Percentiles rank a stretch among this genome's conserved stretches.
Evolutionary conservation across 2,113 vertebrate genomes (phyloP).

Genomic region (Diglossa brunneiventris): DNA sequence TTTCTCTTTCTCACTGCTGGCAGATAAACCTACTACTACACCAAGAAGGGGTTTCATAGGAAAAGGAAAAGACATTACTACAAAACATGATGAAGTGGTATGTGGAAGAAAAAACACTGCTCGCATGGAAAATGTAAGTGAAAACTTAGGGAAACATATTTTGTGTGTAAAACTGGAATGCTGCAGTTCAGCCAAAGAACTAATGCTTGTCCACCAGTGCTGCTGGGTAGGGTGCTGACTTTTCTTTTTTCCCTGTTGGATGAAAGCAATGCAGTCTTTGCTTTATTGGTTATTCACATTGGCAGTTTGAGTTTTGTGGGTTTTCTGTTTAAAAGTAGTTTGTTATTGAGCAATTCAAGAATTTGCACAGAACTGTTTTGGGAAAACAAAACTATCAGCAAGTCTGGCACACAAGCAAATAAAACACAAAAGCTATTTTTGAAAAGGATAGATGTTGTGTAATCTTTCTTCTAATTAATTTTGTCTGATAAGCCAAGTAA

Average conservation of each 20-base stretch:
- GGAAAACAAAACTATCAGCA: not conserved
- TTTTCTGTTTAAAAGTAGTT: not conserved
- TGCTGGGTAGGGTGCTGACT: not conserved
- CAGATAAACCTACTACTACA: conserved; percentile 89
- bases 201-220: not conserved
- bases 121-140: conserved; percentile 94
- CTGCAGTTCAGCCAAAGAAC: not conserved
- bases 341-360: not conserved
- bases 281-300: not conserved
- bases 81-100: conserved; percentile 91
- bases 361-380: not conserved
- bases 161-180: not conserved
- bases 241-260: not conserved
- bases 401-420: not conserved
- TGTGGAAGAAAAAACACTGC: conserved; percentile 97
- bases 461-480: not conserved
- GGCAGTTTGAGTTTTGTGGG: not conserved
- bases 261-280: not conserved
- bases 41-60: conserved; percentile 89
- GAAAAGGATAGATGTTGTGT: not conserved
- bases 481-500: not conserved
- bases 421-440: not conserved
- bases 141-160: not conserved
- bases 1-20: conserved; percentile 20
- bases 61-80: conserved; percentile 97